Evolutionary conservation across 1,140 invertebrate species (phyloP).

Genomic region (Vollenhovia emeryi): DNA sequence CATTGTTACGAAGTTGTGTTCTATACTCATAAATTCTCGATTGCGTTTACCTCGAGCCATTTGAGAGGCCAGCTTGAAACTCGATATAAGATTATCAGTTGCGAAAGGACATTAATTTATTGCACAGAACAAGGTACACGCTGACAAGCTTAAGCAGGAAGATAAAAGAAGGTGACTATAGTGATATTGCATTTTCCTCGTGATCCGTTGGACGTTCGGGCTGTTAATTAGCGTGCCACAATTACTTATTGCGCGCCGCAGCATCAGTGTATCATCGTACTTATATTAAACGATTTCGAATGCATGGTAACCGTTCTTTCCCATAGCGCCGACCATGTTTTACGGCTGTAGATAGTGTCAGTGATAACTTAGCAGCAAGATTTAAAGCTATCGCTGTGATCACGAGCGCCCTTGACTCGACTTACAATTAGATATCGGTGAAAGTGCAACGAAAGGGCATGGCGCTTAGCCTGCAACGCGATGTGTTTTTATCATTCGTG

Average conservation of each 20-base stretch:
- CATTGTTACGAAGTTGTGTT: constrained; percentile 52
- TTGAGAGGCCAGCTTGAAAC: not conserved
- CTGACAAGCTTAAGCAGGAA: constrained; percentile 10
- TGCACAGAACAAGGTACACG: not conserved
- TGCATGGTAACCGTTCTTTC: constrained; percentile 12
- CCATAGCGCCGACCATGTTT: not conserved
- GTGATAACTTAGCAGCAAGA: constrained; percentile 47
- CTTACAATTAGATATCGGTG: constrained; percentile 24
- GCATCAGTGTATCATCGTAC: not conserved
- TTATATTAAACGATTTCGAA: constrained; percentile 55
- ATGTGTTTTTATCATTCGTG: constrained; percentile 39
- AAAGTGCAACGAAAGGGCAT: constrained; percentile 65
- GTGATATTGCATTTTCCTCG: not conserved
- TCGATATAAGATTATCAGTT: constrained; percentile 7
- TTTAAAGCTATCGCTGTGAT: constrained; percentile 53
- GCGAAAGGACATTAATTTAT: constrained; percentile 54
- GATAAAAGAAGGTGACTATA: constrained; percentile 43
- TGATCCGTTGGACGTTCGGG: constrained; percentile 47
- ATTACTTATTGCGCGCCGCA: constrained; percentile 7
- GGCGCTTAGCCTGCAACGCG: constrained; percentile 12
- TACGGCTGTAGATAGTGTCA: constrained; percentile 45
- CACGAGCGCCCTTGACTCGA: constrained; percentile 58
- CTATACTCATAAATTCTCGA: constrained; percentile 51
- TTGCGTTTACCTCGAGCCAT: not conserved
- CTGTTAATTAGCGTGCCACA: constrained; percentile 61